A percentile compares a stretch with the other conserved stretches of the same genome.
phyloP scores from a whole-genome alignment of 2,113 vertebrate genomes.

The Lophura nycthemera region DNA sequence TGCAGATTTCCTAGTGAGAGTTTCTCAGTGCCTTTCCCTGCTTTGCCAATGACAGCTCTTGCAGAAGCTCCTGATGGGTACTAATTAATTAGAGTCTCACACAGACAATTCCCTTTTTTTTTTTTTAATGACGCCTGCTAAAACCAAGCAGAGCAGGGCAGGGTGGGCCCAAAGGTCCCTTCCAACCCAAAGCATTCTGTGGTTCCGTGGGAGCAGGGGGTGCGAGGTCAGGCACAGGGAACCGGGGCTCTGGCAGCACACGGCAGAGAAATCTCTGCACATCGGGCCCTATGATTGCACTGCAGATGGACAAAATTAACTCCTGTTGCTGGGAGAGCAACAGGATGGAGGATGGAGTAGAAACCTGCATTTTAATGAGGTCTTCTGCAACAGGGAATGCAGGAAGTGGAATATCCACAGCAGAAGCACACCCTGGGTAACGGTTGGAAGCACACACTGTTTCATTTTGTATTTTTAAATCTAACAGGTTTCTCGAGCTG shows the following conservation, averaged over 20 bases:
- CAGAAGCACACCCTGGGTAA: neutral
- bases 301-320: neutral
- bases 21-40: neutral
- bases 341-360: neutral
- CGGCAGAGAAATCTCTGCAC: rapidly evolving
- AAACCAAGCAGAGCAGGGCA: rapidly evolving
- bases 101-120: neutral
- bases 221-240: neutral
- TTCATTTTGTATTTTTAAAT: neutral
- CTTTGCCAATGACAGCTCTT: neutral
- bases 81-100: neutral
- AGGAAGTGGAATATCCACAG: neutral
- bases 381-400: neutral
- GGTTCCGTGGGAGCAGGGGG: neutral
- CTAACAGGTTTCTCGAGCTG: neutral
- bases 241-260: rapidly evolving
- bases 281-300: rapidly evolving
- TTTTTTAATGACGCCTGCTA: neutral
- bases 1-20: neutral
- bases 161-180: too few species aligned
- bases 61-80: neutral
- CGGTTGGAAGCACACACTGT: neutral
- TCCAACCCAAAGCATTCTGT: too few species aligned
- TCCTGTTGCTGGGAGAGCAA: neutral
- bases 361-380: neutral